Base-by-base conservation (phyloP, 2,797 vertebrate genomes). In the Denticeps clupeoides region DNA sequence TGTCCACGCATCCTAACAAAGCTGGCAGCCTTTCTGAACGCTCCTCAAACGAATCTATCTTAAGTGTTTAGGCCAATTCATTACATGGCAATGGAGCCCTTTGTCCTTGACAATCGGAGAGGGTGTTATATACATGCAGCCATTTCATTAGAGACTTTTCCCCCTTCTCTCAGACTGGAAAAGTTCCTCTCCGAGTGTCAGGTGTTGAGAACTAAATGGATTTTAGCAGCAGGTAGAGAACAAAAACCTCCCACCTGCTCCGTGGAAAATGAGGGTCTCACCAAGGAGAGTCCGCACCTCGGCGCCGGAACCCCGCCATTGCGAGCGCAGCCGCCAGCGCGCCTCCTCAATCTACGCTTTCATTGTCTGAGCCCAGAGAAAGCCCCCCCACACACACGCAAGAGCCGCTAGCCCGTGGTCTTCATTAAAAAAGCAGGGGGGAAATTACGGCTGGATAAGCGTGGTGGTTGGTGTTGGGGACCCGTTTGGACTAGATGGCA, bases 201-300 rank as follows among this genome's bases (percentile, higher is more conserved):
- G 79, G 70, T 72, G 75, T 72, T 66, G 76, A 71, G 71, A 79
- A 72, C 76, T 76, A 84, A 86, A 83, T 84, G 80, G 78, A 81
- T 84, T 84, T 84, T 74, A 83, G 75, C 80, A 82, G 81, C 79
- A 41, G 80, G 78, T 80, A 61, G 69, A 83, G 81, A 84, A 84
- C 82, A 84, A 84, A 82, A 82, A 79, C 67, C 72, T 80, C 81
- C 81, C 81, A 82, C 81, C 80, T 82, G 81, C 78, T 84, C 75
- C 66, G 79, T 74, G 77, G 75, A 81, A 86, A 86, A 84, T 75
- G 72, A 82, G 73, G 75, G 71, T 72, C 80, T 82, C 74, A 68
- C 61, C 56, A 68, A 82, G 79, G 77, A 79, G 73, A 58, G 79
- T 76, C 74, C 73, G 75, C 72, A 72, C 75, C 77, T 77, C 73